phyloP scores from a whole-genome alignment of 2,888 invertebrate genomes.

The Ectemnius continuus region DNA sequence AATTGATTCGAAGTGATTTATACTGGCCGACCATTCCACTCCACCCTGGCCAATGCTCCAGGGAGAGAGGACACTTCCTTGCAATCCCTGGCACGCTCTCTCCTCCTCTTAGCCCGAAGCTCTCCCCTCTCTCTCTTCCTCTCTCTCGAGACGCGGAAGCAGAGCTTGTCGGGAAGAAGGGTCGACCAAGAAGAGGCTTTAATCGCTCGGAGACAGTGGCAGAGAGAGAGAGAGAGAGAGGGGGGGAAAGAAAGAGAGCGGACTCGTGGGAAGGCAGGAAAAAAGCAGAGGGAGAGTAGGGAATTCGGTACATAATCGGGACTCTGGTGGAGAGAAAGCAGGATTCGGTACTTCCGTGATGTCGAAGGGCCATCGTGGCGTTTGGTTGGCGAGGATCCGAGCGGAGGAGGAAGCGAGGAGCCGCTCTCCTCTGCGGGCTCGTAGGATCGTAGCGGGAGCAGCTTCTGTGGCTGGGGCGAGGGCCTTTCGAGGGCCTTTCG shows the following conservation, averaged over 20 bases:
- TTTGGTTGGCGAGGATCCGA: background rate
- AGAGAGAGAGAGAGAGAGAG: slow-evolving; percentile 4
- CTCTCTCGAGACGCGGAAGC: background rate
- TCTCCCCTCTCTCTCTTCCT: slow-evolving; percentile 1
- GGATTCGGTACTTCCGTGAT: slow-evolving; percentile 65
- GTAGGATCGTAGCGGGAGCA: slow-evolving; percentile 49
- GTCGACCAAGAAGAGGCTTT: no score
- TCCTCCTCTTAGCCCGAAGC: slow-evolving; percentile 20
- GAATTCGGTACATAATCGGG: slow-evolving; percentile 10
- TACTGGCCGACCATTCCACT: slow-evolving; percentile 62
- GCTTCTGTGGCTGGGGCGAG: slow-evolving; percentile 38
- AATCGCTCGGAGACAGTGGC: no score
- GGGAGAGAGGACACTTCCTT: slow-evolving; percentile 16
- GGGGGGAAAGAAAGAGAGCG: background rate
- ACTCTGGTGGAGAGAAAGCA: background rate
- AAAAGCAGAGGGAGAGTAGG: slow-evolving; percentile 34
- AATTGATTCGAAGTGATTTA: slow-evolving; percentile 76
- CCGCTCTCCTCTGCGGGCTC: background rate
- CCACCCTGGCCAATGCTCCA: slow-evolving; percentile 54
- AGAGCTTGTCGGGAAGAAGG: no score
- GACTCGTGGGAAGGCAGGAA: slow-evolving; percentile 2
- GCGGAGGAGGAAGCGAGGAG: slow-evolving; percentile 4
- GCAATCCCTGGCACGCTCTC: slow-evolving; percentile 31
- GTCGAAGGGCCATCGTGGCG: slow-evolving; percentile 59
- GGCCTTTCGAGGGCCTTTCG: slow-evolving; percentile 27